Conservation (phyloP, 1,140 invertebrate species). For the Drosophila ohnishii region DNA sequence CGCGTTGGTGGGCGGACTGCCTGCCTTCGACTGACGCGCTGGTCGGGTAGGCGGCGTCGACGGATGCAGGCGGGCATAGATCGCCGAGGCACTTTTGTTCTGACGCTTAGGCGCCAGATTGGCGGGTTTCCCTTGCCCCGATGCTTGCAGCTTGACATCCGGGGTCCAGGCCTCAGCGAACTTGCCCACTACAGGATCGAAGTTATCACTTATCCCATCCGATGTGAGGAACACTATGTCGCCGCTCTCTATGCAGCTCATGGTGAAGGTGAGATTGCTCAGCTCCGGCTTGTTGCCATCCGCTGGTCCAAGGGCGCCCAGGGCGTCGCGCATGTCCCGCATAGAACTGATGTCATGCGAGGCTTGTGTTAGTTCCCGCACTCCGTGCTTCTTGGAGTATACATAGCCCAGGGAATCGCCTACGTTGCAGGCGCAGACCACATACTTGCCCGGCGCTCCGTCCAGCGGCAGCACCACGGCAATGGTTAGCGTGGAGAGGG, state of each 20-base stretch:
- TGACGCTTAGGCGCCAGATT: constrained; percentile 75
- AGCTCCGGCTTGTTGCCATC: constrained; percentile 95
- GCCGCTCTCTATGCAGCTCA: constrained; percentile 92
- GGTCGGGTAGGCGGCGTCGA: constrained; percentile 61
- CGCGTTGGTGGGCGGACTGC: constrained; percentile 52
- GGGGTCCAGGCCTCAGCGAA: constrained; percentile 87
- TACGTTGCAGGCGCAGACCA: constrained; percentile 95
- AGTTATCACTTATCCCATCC: constrained; percentile 97
- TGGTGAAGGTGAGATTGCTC: constrained; percentile 94
- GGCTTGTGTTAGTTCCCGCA: constrained; percentile 89
- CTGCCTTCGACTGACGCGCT: constrained; percentile 56
- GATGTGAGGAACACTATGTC: constrained; percentile 96
- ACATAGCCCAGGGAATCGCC: constrained; percentile 95
- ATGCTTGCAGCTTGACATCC: constrained; percentile 69
- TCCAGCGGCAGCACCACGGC: constrained; percentile 89
- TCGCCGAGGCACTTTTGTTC: constrained; percentile 79
- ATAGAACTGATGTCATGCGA: constrained; percentile 95
- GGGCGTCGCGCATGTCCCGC: constrained; percentile 95
- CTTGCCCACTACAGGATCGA: constrained; percentile 96
- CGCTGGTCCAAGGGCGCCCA: constrained; percentile 95
- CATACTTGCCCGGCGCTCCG: constrained; percentile 84
- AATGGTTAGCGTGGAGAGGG: constrained; percentile 93
- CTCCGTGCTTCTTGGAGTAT: constrained; percentile 90
- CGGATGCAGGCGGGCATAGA: constrained; percentile 70
- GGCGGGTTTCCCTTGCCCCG: constrained; percentile 18